A percentile compares a stretch with the other conserved stretches of the same genome.
Conservation (phyloP, 2,113 vertebrate genomes). For the Grus americana region DNA sequence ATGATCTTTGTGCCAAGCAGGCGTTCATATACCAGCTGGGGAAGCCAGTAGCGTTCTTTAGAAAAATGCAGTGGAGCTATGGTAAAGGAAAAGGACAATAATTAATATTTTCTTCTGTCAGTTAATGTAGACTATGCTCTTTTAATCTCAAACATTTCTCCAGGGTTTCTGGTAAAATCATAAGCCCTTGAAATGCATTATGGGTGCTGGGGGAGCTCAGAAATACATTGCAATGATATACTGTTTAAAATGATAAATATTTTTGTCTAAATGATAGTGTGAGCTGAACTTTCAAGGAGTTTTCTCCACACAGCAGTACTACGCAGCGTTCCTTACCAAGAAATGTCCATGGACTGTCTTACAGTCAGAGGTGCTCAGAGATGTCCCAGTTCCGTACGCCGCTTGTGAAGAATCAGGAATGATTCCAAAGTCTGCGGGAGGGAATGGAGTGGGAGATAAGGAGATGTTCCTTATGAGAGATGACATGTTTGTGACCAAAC, state of each 20-base stretch:
- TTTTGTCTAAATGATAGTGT: background rate
- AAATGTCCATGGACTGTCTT: background rate
- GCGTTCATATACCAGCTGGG: background rate
- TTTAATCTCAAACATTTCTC: background rate
- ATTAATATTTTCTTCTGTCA: background rate
- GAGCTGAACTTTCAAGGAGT: background rate
- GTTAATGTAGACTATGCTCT: background rate
- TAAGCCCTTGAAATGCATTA: background rate
- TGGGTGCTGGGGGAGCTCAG: background rate
- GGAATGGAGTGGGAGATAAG: background rate
- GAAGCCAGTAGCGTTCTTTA: background rate
- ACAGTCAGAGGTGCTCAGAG: background rate
- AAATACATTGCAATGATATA: background rate
- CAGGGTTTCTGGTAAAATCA: background rate
- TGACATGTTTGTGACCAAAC: background rate
- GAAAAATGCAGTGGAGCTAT: background rate
- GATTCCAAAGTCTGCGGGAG: background rate
- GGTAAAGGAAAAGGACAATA: background rate
- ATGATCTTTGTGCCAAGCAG: background rate
- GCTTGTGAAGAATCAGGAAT: background rate
- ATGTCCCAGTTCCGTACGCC: background rate
- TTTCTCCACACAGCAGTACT: background rate
- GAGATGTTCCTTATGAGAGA: background rate
- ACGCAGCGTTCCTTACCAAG: background rate
- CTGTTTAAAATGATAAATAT: background rate